Percentiles rank a stretch among this genome's conserved stretches.
phyloP scores from a whole-genome alignment of 2,888 invertebrate genomes.

The Aquatica leii region DNA sequence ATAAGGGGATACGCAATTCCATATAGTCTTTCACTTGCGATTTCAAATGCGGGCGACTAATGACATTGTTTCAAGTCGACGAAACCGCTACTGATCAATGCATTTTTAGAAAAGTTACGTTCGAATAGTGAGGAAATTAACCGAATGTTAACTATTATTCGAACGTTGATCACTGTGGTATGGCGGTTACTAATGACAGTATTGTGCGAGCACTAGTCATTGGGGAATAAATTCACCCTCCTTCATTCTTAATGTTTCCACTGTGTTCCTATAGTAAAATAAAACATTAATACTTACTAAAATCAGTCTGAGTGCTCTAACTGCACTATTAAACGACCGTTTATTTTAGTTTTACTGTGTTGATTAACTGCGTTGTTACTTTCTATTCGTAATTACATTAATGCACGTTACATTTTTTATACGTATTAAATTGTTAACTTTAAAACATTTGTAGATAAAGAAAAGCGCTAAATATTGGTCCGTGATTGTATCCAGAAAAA shows the following conservation, averaged over 20 bases:
- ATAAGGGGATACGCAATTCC: slow-evolving; percentile 38
- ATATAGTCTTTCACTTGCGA: slow-evolving; percentile 44
- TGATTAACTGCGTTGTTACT: not conserved
- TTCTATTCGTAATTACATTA: not conserved
- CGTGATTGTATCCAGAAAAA: too few relatives aligned
- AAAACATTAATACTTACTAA: slow-evolving; percentile 11
- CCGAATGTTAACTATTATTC: slow-evolving; percentile 46
- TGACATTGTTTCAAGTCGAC: slow-evolving; percentile 50
- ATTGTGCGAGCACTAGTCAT: slow-evolving; percentile 42
- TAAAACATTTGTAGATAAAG: too few relatives aligned
- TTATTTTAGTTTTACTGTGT: not conserved
- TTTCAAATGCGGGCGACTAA: slow-evolving; percentile 55
- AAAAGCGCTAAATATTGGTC: too few relatives aligned
- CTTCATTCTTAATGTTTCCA: slow-evolving; percentile 20
- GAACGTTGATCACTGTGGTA: slow-evolving; percentile 45
- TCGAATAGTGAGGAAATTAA: slow-evolving; percentile 45
- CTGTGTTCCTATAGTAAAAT: slow-evolving; percentile 3
- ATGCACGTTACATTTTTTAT: not conserved
- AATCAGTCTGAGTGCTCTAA: slow-evolving; percentile 3
- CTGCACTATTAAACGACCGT: not conserved
- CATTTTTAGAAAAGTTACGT: slow-evolving; percentile 38
- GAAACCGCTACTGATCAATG: slow-evolving; percentile 32
- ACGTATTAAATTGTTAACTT: not conserved
- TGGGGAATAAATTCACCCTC: slow-evolving; percentile 34
- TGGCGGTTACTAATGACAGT: slow-evolving; percentile 48